A percentile compares a stretch with the other conserved stretches of the same genome.
These are phyloP conservation scores for Oconnorella tubifera DNA, from an alignment of 2,888 invertebrate genomes.

Conservation along the genomic window DNA sequence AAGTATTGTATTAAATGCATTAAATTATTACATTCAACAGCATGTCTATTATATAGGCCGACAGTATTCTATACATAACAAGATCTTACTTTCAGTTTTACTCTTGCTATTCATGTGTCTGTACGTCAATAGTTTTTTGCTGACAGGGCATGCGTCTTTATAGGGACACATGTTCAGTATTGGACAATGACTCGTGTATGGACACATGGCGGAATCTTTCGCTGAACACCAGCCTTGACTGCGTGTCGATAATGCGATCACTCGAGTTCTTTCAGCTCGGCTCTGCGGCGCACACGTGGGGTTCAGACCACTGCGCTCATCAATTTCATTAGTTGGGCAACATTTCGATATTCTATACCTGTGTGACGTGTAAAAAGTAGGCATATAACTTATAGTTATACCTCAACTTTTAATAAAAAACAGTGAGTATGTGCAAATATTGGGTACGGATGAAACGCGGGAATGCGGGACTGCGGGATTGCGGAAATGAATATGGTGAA, in stretches of 20 bases:
- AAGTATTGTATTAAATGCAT: no score
- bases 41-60: no score
- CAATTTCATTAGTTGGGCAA: background rate
- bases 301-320: background rate
- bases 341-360: background rate
- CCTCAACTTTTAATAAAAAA: no score
- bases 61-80: no score
- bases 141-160: background rate
- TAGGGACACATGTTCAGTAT: background rate
- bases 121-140: background rate
- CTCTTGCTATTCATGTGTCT: background rate
- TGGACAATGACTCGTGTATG: background rate
- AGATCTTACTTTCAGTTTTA: background rate
- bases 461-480: no score
- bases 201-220: background rate
- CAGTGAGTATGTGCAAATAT: no score
- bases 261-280: background rate
- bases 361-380: no score
- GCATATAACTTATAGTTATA: no score
- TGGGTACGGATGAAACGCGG: no score
- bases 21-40: no score
- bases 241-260: slow-evolving; percentile 1
- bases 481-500: no score
- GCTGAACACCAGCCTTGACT: background rate
- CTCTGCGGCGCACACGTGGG: background rate